Base-by-base conservation (phyloP, 2,888 invertebrate species). In the Erynnis tages region DNA sequence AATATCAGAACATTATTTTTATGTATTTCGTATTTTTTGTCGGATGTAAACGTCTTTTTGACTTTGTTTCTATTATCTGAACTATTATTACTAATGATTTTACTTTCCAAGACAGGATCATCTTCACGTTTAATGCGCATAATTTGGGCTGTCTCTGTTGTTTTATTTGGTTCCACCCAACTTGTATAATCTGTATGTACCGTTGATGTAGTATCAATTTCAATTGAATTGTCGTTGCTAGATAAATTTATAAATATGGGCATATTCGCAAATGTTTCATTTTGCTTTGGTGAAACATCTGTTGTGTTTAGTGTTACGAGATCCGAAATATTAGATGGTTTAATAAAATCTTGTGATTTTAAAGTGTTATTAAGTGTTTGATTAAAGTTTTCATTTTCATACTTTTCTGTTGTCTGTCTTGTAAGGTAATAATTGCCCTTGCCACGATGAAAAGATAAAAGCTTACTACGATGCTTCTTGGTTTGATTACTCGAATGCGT, bases 381-480 rank as follows among this genome's bases (percentile, higher is more conserved):
- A 52, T 46, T 63, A 45, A n/a, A n/a, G n/a, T n/a, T n/a, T n/a
- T 69, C 67, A 34, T 57, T 62, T 32, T 65, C 59, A 34, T 65
- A 66, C 30, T 62, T 61, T 52, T 67, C 63, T 19, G 63, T 62
- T 25, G 71, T 62, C 43, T 64, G 67, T 19, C 72, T 69, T 35
- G 77, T 72, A 49, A 77, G 53, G 61, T 79, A 79, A n/a, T 76
- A 66, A 53, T 78, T 77, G 53, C 80, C 21, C 25, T 54, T 54
- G 21, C 7, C 23, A 8, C 13, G 25, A 38, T 48, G 50, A 10
- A 43, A 35, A 8, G 50, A 10, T 19, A 49, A 13, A 49, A 25
- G 41, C 56, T 85, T 88, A 57, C 79, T 85, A 44, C 76, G 66
- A 54, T 85, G 82, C 59, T 80, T 85, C 61, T 83, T 88, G 49